Evolutionary conservation across 2,888 invertebrate species (phyloP), one percentile per base, ranked within the genome.

Genomic region (Eucriotettix oculatus): DNA sequence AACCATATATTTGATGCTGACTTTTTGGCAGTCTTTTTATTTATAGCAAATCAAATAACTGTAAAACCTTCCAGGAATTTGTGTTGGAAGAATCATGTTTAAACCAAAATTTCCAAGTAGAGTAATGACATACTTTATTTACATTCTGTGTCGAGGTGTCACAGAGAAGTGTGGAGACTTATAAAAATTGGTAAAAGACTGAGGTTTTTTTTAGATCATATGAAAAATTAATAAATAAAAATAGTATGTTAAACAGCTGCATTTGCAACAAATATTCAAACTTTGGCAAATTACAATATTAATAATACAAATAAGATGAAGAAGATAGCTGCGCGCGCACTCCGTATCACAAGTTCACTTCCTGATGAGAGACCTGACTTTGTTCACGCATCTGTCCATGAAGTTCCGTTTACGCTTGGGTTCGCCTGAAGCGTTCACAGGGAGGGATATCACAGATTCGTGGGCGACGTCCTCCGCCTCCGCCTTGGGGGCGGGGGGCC

Each of bases 321-420:
- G 7, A 40, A n/a, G 1, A 9, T 16, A 40, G 40, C 14, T 42
- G 10, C 42, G n/a, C 41, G 1, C 29, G 10, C 9, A 53, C 29
- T 9, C 56, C 48, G 16, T 40, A 10, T 16, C 40, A 56, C 56
- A 56, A 16, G 11, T 14, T 17, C 29, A 40, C 58, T 77, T 76
- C 71, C 75, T 75, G 64, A 82, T 86, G 72, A 87, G 78, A 76
- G 85, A 84, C 78, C 86, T 82, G 74, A 87, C 85, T 82, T 87
- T 87, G 76, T 86, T 87, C 68, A 87, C 85, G 75, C 87, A 87
- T 73, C 85, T 79, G 79, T 90, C 89, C 83, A 90, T 86, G 73
- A 90, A 89, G 74, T 88, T 89, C 71, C 84, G 83, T 73, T 84
- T 85, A 69, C 83, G 78, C 72, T 85, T 85, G 10, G 78, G 79